These are phyloP conservation scores for Colletes collaris DNA, from an alignment of 2,888 invertebrate species.

Conservation along the genomic window DNA sequence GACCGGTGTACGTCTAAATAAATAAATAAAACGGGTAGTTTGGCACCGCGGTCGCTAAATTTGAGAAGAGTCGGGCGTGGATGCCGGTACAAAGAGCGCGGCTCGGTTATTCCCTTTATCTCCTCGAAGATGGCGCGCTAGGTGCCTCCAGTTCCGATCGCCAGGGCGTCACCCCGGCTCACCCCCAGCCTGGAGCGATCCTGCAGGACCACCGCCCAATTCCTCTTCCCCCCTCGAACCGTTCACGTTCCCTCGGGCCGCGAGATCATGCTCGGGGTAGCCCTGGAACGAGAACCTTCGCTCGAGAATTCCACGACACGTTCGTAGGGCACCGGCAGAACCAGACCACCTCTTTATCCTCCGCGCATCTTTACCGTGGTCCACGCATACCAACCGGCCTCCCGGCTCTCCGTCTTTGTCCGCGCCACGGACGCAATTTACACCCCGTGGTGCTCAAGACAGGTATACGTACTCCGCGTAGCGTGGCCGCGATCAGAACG, in stretches of 20 bases:
- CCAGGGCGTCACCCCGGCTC: slow-evolving; percentile 74
- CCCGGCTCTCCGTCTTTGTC: slow-evolving; percentile 43
- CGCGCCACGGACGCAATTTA: slow-evolving; percentile 73
- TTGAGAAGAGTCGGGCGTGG: slow-evolving; percentile 10
- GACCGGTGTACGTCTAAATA: no score
- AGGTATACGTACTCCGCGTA: slow-evolving; percentile 52
- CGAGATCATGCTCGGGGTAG: not conserved
- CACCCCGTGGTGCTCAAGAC: slow-evolving; percentile 70
- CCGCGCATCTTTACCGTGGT: slow-evolving; percentile 51
- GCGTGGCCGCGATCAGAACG: not conserved
- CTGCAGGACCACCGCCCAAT: slow-evolving; percentile 71
- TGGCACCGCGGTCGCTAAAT: no score
- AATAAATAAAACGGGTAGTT: no score
- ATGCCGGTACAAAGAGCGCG: slow-evolving; percentile 51
- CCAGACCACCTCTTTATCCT: slow-evolving; percentile 65
- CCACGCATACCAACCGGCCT: slow-evolving; percentile 23
- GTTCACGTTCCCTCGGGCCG: not conserved
- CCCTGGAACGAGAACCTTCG: slow-evolving; percentile 2
- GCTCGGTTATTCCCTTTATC: slow-evolving; percentile 72
- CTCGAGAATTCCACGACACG: slow-evolving; percentile 37
- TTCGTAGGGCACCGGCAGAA: slow-evolving; percentile 45
- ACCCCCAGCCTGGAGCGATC: slow-evolving; percentile 37
- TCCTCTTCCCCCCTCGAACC: slow-evolving; percentile 35
- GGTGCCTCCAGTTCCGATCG: slow-evolving; percentile 77
- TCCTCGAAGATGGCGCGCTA: slow-evolving; percentile 80